These are phyloP conservation scores for Sminthurinus signatus DNA, from an alignment of 1,140 invertebrate genomes.

Conservation along the genomic window DNA sequence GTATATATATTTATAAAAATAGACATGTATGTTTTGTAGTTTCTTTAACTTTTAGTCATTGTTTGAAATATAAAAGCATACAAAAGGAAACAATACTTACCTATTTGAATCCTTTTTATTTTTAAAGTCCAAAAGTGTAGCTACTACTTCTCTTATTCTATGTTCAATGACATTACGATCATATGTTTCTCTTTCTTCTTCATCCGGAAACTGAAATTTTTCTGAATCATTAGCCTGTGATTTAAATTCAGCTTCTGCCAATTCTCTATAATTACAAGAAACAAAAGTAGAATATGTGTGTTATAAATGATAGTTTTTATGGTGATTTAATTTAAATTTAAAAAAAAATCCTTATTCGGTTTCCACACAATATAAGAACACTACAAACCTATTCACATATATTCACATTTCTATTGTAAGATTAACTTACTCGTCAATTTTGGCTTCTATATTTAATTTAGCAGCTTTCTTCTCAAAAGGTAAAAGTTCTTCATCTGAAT, in stretches of 20 bases:
- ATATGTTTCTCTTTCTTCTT: constrained; percentile 52
- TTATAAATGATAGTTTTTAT: too few relatives aligned
- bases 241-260: constrained; percentile 64
- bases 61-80: constrained; percentile 19
- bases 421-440: constrained; percentile 46
- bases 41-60: constrained; percentile 8
- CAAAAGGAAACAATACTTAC: constrained; percentile 43
- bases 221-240: constrained; percentile 67
- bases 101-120: constrained; percentile 60
- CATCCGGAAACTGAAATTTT: constrained; percentile 65
- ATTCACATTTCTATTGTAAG: too few relatives aligned
- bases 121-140: constrained; percentile 84
- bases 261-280: constrained; percentile 53
- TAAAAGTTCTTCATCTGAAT: constrained; percentile 48
- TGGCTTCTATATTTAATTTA: constrained; percentile 66
- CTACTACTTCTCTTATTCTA: constrained; percentile 80
- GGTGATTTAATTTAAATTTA: too few relatives aligned
- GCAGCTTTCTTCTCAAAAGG: constrained; percentile 82
- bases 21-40: constrained; percentile 21
- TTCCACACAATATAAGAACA: too few relatives aligned
- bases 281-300: too few relatives aligned
- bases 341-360: too few relatives aligned
- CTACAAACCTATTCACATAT: too few relatives aligned
- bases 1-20: background rate
- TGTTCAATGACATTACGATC: constrained; percentile 79